These are phyloP conservation scores for Sarcophaga variegata DNA, from an alignment of 2,888 invertebrate species.

Conservation along the genomic window DNA sequence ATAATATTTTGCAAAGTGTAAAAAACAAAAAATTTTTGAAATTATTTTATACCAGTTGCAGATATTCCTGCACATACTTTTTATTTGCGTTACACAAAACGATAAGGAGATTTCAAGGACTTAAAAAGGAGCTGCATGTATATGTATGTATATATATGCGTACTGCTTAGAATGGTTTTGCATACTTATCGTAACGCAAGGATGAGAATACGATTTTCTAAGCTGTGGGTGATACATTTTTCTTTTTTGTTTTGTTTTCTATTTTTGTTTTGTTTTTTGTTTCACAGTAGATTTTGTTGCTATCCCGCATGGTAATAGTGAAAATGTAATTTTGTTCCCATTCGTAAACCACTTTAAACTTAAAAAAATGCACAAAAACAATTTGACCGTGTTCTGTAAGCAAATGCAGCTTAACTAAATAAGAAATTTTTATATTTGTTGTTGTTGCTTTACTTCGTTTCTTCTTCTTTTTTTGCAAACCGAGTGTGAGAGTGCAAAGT, in stretches of 20 bases:
- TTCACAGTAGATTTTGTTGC: not conserved
- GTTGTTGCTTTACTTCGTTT: not conserved
- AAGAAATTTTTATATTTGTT: slow-evolving; percentile 36
- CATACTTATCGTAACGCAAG: slow-evolving; percentile 51
- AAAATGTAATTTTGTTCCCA: slow-evolving; percentile 31
- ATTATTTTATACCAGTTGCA: slow-evolving; percentile 30
- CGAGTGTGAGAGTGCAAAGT: slow-evolving; percentile 11
- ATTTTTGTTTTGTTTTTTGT: not conserved
- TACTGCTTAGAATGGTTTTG: slow-evolving; percentile 33
- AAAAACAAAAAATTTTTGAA: not conserved
- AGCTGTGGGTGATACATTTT: slow-evolving; percentile 14
- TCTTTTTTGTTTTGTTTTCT: not conserved
- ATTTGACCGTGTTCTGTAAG: slow-evolving; percentile 51
- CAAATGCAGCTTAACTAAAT: slow-evolving; percentile 59
- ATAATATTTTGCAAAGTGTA: not conserved
- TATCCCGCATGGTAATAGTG: slow-evolving; percentile 1
- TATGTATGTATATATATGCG: slow-evolving; percentile 56
- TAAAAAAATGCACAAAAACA: slow-evolving; percentile 23
- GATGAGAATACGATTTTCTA: slow-evolving; percentile 76
- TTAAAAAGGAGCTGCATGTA: slow-evolving; percentile 67
- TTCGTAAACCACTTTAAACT: slow-evolving; percentile 29
- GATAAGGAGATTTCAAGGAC: slow-evolving; percentile 72
- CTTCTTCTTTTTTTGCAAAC: not conserved
- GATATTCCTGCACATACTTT: slow-evolving; percentile 12
- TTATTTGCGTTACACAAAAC: slow-evolving; percentile 1